These are phyloP conservation scores for Nomada lathburiana DNA, from an alignment of 2,888 invertebrate genomes.

Conservation along the genomic window DNA sequence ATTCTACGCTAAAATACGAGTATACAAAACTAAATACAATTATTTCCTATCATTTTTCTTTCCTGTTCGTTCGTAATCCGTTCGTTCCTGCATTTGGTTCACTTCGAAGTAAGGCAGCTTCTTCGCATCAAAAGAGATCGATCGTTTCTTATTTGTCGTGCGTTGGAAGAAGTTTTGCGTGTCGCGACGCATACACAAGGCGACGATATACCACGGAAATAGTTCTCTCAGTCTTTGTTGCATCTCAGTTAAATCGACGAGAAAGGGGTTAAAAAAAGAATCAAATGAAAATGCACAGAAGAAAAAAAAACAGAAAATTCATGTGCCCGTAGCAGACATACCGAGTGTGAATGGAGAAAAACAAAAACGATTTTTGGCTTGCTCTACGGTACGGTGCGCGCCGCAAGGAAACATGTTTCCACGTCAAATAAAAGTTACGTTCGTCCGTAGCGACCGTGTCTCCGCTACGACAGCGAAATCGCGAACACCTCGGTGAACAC, in stretches of 20 bases:
- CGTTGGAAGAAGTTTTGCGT: not conserved
- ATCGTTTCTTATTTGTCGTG: not conserved
- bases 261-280: slow-evolving; percentile 4
- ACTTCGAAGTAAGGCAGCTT: slow-evolving; percentile 11
- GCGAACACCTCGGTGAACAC: not conserved
- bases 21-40: slow-evolving; percentile 58
- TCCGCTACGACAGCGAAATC: not conserved
- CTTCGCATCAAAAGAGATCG: not conserved
- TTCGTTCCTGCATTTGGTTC: slow-evolving; percentile 16
- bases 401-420: not conserved
- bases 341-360: slow-evolving; percentile 2
- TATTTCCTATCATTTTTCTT: slow-evolving; percentile 1
- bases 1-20: slow-evolving; percentile 69
- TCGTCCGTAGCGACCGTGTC: not conserved
- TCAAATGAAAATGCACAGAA: not conserved
- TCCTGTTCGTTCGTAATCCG: not conserved
- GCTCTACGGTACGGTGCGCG: slow-evolving; percentile 25
- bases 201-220: not conserved
- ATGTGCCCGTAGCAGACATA: not conserved
- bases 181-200: not conserved
- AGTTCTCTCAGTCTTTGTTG: slow-evolving; percentile 55
- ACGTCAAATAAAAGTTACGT: slow-evolving; percentile 9
- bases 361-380: slow-evolving; percentile 21
- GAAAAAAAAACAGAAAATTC: not conserved
- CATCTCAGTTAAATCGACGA: slow-evolving; percentile 29